Evolutionary conservation across 2,888 invertebrate genomes (phyloP).

Genomic region (Drosophila paranaensis): DNA sequence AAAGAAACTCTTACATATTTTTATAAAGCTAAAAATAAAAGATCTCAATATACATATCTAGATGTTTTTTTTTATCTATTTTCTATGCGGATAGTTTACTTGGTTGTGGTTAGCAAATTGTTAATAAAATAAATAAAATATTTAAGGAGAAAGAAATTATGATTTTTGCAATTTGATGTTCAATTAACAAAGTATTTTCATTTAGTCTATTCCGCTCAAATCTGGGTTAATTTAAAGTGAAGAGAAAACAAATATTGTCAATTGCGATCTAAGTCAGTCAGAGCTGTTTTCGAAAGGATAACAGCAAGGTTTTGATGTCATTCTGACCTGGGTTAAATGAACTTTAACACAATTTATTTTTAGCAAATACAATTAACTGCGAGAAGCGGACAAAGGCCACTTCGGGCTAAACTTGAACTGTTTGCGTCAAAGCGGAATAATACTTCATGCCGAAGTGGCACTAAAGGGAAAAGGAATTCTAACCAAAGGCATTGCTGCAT

Average conservation of each 20-base stretch:
- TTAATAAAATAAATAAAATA: neutral
- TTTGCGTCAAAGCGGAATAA: neutral
- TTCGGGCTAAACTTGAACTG: constrained; percentile 60
- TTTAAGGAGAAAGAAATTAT: neutral
- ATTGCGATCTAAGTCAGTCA: neutral
- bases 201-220: too few relatives aligned
- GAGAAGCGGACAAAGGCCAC: constrained; percentile 57
- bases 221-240: neutral
- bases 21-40: neutral
- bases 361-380: constrained; percentile 67
- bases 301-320: neutral
- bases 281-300: neutral
- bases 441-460: neutral
- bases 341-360: constrained; percentile 60
- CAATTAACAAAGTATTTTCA: too few relatives aligned
- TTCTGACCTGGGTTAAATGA: constrained; percentile 37
- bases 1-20: neutral
- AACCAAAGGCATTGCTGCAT: constrained; percentile 58
- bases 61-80: neutral
- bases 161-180: too few relatives aligned
- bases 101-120: too few relatives aligned
- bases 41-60: neutral
- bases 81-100: neutral
- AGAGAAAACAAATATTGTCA: neutral
- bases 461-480: constrained; percentile 19